Evolutionary conservation across 2,113 vertebrate species (phyloP), one percentile per base, ranked within the genome.

Genomic region (Aythya baeri): DNA sequence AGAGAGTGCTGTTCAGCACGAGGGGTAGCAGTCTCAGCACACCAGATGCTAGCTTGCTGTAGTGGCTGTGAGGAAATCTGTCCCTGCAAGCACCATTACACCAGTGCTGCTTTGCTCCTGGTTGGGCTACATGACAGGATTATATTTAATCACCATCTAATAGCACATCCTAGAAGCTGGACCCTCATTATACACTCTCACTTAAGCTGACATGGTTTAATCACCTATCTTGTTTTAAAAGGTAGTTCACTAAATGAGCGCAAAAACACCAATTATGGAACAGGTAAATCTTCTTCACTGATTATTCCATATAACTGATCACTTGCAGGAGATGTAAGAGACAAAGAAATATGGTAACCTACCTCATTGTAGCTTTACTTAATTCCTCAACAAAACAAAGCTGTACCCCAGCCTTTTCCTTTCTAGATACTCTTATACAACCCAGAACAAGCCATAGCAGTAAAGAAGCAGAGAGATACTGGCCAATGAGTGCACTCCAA

Each of bases 21-120:
- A 6, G 17, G 26, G 41, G 61, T 4, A 58, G 8, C 14, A 2
- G 1, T 2, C 38, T 13, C 2, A 1, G 17, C 44, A 43, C 61
- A 17, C 7, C 0, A 3, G 12, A 6, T 20, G 13, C 38, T 1
- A 1, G 8, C 25, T 10, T 52, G 63, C 59, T 38, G 21, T 20
- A 6, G 58, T n/a, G 52, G 21, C 2, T 27, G 4, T 27, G 7
- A 71, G 32, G 32, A 58, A 84, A 54, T 13, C 38, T 43, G 34
- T 17, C 41, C 63, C n/a, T 16, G 20, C 5, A 15, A 21, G 22
- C 7, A 10, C 27, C 14, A 6, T 32, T 49, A 26, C 46, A 72
- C 41, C 38, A 26, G 11, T 34, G 31, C 70, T 68, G 34, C 66
- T 41, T 66, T 57, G 4, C 66, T 67, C 12, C 61, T 38, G 38